Percentiles rank a stretch among this genome's conserved stretches.
Evolutionary conservation across 2,888 invertebrate species (phyloP).

Genomic region (Lasius fuliginosus): DNA sequence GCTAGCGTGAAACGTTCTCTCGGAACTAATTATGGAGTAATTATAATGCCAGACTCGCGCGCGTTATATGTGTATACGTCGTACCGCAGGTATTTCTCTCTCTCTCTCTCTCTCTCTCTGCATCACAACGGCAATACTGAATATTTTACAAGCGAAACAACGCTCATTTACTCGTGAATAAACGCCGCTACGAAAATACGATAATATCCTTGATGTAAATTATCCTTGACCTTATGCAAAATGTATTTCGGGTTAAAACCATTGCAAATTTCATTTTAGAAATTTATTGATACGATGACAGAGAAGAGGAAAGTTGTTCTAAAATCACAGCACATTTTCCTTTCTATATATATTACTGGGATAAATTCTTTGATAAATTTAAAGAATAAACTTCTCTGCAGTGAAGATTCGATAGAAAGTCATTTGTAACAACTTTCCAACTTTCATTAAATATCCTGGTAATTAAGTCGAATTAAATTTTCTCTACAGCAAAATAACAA

Average conservation of each 20-base stretch:
- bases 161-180: constrained; percentile 18
- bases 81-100: background rate
- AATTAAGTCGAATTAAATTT: constrained; percentile 41
- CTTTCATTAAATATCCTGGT: constrained; percentile 30
- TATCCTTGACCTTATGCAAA: constrained; percentile 5
- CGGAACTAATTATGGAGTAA: constrained; percentile 43
- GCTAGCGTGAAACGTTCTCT: constrained; percentile 29
- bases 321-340: background rate
- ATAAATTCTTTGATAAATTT: constrained; percentile 11
- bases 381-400: constrained; percentile 23
- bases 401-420: constrained; percentile 44
- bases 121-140: background rate
- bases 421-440: constrained; percentile 31
- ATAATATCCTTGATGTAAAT: constrained; percentile 14
- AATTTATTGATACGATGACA: background rate
- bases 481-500: constrained; percentile 10
- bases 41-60: constrained; percentile 39
- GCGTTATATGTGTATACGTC: background rate
- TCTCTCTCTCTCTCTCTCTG: background rate
- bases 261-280: background rate
- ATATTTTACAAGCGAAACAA: constrained; percentile 19
- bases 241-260: background rate
- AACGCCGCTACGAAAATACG: constrained; percentile 3
- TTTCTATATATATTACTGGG: background rate
- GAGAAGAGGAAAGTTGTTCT: background rate